Percentiles rank a stretch among this genome's conserved stretches.
phyloP scores from a whole-genome alignment of 92 coral and sea anemone genomes.

The Palythoa caribaeorum region DNA sequence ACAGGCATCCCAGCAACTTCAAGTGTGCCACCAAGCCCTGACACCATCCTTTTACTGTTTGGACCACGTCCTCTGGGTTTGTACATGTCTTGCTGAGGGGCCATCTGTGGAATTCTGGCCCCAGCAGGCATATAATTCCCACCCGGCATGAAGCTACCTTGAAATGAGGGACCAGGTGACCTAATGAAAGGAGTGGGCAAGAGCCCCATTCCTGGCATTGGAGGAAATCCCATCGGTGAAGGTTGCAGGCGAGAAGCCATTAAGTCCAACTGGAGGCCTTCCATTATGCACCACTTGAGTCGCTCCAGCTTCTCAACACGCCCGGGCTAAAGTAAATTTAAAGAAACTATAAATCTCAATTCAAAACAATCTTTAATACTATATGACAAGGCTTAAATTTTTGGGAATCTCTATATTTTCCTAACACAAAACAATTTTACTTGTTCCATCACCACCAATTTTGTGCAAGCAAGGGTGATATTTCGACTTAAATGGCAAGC shows the following conservation, averaged over 20 bases:
- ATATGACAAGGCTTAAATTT: too few relatives aligned
- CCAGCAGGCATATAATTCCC: slow-evolving; percentile 87
- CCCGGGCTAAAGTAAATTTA: slow-evolving; percentile 61
- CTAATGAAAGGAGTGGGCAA: slow-evolving; percentile 80
- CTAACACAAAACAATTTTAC: too few relatives aligned
- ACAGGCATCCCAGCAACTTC: slow-evolving; percentile 99
- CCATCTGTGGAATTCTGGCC: slow-evolving; percentile 75
- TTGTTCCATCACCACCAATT: too few relatives aligned
- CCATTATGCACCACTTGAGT: slow-evolving; percentile 96
- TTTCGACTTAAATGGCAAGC: too few relatives aligned
- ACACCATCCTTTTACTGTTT: slow-evolving; percentile 91
- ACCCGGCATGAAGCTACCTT: slow-evolving; percentile 72
- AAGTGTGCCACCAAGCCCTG: slow-evolving; percentile 96
- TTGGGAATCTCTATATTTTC: too few relatives aligned
- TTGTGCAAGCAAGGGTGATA: too few relatives aligned
- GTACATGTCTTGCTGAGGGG: slow-evolving; percentile 62
- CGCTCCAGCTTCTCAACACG: slow-evolving; percentile 95
- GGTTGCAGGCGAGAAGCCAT: slow-evolving; percentile 58
- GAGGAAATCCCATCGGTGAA: slow-evolving; percentile 62
- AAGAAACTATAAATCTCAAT: not conserved
- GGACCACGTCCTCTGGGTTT: slow-evolving; percentile 91
- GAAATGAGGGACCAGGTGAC: slow-evolving; percentile 80
- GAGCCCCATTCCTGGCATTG: slow-evolving; percentile 82
- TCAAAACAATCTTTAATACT: not conserved
- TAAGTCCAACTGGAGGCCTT: slow-evolving; percentile 85